Evolutionary conservation across 2,888 invertebrate genomes (phyloP), one percentile per base, ranked within the genome.

Genomic region (Chaetoderma sp.): DNA sequence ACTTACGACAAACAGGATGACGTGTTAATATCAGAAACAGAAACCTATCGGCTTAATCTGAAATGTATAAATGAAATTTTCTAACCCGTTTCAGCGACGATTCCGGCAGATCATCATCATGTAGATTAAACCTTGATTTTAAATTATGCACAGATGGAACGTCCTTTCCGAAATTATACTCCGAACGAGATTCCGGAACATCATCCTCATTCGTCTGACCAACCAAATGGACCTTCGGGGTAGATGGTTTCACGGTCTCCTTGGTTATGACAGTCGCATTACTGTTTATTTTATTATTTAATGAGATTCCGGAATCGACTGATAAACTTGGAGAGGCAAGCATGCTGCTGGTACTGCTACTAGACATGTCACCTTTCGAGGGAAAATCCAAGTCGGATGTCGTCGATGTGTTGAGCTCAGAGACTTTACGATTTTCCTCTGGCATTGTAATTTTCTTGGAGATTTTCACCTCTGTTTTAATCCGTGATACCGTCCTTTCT

Each of bases 71-170:
- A n/a, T n/a, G n/a, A n/a, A n/a, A n/a, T n/a, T n/a, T 58, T 68
- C 78, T 62, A 60, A 80, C 79, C 78, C 79, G 65, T 58, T 72
- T 74, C 13, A 79, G 57, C 13, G 74, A 73, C 2, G 59, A 63
- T 27, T 73, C 74, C 21, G 72, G 68, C 6, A 71, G 71, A 6
- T 54, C 59, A 13, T 50, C 39, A 6, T 70, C 64, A 4, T 61
- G 61, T 10, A 70, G 68, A 36, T 68, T 74, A 68, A 83, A 83
- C 77, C 79, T 76, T 6, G 80, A 78, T 42, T 76, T 74, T 18
- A 83, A 70, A 30, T 78, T 66, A 62, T 78, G 78, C 47, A 83
- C 83, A n/a, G 82, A 82, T 2, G 82, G 82, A 36, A 82, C 68
- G 50, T 81, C 78, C 16, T 76, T 49, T 0, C 74, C 73, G 2